phyloP scores from a whole-genome alignment of 2,888 invertebrate genomes.

The Enchytraeus crypticus region DNA sequence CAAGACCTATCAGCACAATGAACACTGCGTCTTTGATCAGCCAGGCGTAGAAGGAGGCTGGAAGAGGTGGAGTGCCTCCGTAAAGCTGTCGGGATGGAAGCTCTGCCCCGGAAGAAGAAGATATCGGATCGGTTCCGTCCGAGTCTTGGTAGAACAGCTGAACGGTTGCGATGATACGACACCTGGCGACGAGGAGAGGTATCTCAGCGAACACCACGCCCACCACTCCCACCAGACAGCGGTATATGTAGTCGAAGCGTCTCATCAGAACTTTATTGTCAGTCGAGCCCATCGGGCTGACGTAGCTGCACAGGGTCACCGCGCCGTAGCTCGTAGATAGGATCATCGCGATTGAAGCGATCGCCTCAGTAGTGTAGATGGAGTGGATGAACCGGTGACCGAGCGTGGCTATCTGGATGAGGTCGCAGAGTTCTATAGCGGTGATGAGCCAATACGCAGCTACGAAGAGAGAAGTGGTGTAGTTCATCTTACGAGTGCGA shows the following conservation, averaged over 20 bases:
- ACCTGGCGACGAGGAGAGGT: conserved; percentile 25
- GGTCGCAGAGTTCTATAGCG: conserved; percentile 21
- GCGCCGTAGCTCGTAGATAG: conserved; percentile 15
- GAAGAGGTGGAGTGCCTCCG: background rate
- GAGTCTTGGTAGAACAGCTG: background rate
- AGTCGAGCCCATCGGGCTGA: conserved; percentile 18
- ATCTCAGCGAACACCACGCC: conserved; percentile 26
- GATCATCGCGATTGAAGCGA: conserved; percentile 17
- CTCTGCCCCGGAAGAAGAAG: background rate
- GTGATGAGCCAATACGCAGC: conserved; percentile 26
- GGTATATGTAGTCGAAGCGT: conserved; percentile 19
- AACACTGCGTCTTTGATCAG: conserved; percentile 23
- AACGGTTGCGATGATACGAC: conserved; percentile 18
- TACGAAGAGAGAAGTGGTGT: conserved; percentile 19
- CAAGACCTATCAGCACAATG: conserved; percentile 16
- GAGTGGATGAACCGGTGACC: conserved; percentile 13
- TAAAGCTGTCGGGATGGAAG: too few species aligned
- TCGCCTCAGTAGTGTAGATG: conserved; percentile 16
- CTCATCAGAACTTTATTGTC: conserved; percentile 1
- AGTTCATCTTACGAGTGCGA: conserved; percentile 26
- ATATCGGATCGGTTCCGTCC: background rate
- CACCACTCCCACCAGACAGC: conserved; percentile 16
- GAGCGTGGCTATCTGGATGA: conserved; percentile 21
- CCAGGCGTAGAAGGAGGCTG: conserved; percentile 26
- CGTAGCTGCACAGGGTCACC: conserved; percentile 26